These are phyloP conservation scores for Craterocephalus amniculus DNA, from an alignment of 2,797 vertebrate genomes.

Conservation along the genomic window DNA sequence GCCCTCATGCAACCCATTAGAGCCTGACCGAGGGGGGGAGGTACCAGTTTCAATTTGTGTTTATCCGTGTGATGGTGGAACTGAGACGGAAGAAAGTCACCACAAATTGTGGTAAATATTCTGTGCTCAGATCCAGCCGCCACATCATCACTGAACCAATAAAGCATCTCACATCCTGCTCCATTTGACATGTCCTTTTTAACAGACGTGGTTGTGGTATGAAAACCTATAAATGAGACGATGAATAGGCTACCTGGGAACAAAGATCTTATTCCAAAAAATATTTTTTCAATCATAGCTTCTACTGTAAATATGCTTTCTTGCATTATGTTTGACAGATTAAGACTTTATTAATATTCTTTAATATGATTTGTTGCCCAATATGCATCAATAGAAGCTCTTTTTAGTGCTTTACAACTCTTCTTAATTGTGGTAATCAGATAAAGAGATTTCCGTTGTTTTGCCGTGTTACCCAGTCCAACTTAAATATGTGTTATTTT, in stretches of 20 bases:
- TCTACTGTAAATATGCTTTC: background rate
- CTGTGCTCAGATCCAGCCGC: conserved; percentile 40
- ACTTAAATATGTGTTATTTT: background rate
- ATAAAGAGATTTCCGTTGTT: background rate
- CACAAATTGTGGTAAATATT: conserved; percentile 8
- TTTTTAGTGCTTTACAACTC: too few species aligned
- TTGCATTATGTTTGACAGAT: background rate
- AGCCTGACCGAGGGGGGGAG: conserved; percentile 17
- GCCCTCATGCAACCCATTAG: conserved; percentile 32
- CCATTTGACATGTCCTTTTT: conserved; percentile 38
- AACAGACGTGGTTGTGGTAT: background rate
- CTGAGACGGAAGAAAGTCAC: conserved; percentile 21
- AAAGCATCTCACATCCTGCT: conserved; percentile 62
- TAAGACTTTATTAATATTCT: background rate
- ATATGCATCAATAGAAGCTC: too few species aligned
- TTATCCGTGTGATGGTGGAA: conserved; percentile 37
- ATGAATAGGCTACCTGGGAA: background rate
- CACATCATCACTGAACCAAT: conserved; percentile 47
- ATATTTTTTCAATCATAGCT: background rate
- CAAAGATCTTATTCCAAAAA: background rate
- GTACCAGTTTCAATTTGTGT: conserved; percentile 33
- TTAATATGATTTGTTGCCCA: too few species aligned
- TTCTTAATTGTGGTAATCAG: background rate
- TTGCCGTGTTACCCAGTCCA: background rate
- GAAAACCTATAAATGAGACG: background rate